These are phyloP conservation scores for Coendou prehensilis DNA, from an alignment of 2,797 vertebrate species.

Conservation along the genomic window DNA sequence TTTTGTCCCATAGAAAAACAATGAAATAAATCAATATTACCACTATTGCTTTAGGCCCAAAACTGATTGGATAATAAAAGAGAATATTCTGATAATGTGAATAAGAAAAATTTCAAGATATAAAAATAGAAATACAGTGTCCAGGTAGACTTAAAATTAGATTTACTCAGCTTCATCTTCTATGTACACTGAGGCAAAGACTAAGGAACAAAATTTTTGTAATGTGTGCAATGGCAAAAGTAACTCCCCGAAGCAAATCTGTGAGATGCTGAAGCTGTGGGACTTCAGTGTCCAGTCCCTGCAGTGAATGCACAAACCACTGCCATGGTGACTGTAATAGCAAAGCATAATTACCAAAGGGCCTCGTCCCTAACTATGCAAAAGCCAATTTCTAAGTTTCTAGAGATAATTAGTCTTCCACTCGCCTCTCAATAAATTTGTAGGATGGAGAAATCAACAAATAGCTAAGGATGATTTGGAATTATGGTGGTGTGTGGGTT, in stretches of 20 bases:
- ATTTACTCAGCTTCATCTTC: neutral
- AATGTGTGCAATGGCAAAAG: neutral
- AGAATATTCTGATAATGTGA: neutral
- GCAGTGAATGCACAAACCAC: neutral
- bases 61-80: neutral
- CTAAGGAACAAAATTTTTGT: neutral
- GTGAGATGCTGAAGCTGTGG: neutral
- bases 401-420: neutral
- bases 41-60: neutral
- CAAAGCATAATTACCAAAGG: neutral
- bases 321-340: neutral
- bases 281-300: neutral
- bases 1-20: neutral
- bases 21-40: neutral
- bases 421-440: neutral
- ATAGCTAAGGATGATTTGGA: neutral
- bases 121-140: slow-evolving; percentile 39
- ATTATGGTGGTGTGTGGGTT: neutral
- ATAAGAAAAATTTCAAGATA: neutral
- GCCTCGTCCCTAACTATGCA: neutral
- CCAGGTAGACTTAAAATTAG: slow-evolving; percentile 22
- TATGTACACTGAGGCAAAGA: neutral
- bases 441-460: neutral
- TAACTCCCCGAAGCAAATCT: neutral
- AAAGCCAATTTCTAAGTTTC: neutral